A percentile compares a stretch with the other conserved stretches of the same genome.
Evolutionary conservation across 1,140 invertebrate genomes (phyloP).

Genomic region (Euwallacea fornicatus): DNA sequence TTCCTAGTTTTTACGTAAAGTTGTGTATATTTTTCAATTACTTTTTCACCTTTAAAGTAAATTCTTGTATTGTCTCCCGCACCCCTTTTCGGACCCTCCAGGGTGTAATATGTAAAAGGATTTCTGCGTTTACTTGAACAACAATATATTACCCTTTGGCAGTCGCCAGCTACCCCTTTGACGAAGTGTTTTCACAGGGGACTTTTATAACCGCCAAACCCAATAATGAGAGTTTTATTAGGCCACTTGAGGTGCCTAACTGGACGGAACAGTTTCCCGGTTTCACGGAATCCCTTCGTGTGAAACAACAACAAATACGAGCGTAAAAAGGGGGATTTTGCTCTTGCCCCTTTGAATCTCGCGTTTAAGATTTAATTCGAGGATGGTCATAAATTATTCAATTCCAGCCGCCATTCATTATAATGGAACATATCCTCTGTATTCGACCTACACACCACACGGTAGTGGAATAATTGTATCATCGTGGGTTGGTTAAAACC

Average conservation of each 20-base stretch:
- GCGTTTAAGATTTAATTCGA: not conserved
- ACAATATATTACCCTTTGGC: slow-evolving; percentile 29
- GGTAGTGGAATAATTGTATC: slow-evolving; percentile 10
- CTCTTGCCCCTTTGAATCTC: not conserved
- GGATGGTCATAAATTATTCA: not conserved
- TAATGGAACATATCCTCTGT: not conserved
- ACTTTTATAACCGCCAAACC: slow-evolving; percentile 45
- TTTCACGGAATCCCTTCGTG: slow-evolving; percentile 19
- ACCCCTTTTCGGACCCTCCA: slow-evolving; percentile 2
- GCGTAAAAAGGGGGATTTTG: not conserved
- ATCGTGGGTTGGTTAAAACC: slow-evolving; percentile 7
- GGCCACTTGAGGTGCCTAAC: slow-evolving; percentile 40
- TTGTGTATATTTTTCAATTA: no score
- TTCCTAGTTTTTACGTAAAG: no score
- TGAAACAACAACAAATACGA: slow-evolving; percentile 30
- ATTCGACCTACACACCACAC: not conserved
- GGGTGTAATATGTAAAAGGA: slow-evolving; percentile 22
- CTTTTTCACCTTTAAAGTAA: no score
- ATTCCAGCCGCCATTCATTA: not conserved
- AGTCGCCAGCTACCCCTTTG: slow-evolving; percentile 24
- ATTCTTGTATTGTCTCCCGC: no score
- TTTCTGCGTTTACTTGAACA: slow-evolving; percentile 23
- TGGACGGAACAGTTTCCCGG: slow-evolving; percentile 42
- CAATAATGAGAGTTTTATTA: slow-evolving; percentile 44
- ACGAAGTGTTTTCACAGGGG: slow-evolving; percentile 43